Percentiles rank a stretch among this genome's conserved stretches.
These are phyloP conservation scores for Orchesella cincta DNA, from an alignment of 1,140 invertebrate genomes.

Conservation along the genomic window DNA sequence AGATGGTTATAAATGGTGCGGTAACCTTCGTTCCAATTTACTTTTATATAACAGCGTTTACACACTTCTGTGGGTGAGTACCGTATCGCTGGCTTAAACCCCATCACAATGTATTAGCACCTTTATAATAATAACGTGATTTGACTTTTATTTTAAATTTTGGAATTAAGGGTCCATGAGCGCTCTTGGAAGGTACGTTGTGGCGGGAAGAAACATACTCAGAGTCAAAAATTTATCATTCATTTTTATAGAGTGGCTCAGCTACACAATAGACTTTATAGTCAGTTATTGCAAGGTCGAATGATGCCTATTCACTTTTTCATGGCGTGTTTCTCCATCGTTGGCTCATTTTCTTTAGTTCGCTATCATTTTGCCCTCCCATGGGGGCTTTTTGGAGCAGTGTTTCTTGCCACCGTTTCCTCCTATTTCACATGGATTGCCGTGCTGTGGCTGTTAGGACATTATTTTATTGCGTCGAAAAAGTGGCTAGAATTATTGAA, in stretches of 20 bases:
- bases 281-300: not conserved
- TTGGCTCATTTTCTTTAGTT: not conserved
- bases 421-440: not conserved
- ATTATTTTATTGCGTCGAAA: not conserved
- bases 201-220: not conserved
- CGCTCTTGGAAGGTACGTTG: not conserved
- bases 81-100: not conserved
- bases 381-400: not conserved
- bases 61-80: not conserved
- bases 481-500: not conserved
- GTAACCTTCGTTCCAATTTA: too few species aligned
- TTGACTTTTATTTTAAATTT: not conserved
- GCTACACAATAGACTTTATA: not conserved
- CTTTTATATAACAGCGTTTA: too few species aligned
- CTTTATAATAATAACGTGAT: not conserved
- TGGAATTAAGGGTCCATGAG: not conserved
- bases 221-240: not conserved
- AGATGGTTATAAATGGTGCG: too few species aligned
- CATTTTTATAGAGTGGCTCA: not conserved
- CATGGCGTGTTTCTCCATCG: not conserved
- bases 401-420: not conserved
- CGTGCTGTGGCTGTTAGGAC: not conserved
- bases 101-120: not conserved
- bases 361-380: not conserved
- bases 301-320: not conserved